Evolutionary conservation across 2,797 vertebrate species (phyloP).

Genomic region (Dromococcyx pavoninus): DNA sequence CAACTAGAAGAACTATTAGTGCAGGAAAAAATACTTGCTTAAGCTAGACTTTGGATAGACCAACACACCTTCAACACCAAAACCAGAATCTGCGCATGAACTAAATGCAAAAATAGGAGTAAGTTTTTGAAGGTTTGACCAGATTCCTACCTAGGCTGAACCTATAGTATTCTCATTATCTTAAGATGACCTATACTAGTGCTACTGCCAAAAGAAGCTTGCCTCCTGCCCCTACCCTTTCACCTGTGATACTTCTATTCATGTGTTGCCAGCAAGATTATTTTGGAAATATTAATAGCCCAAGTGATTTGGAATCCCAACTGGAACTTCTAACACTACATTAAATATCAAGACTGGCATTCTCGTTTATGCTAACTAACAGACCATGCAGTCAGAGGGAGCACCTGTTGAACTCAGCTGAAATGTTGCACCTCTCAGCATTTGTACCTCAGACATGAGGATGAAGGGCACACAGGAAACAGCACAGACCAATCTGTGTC

Average conservation of each 20-base stretch:
- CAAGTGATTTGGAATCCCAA: not conserved
- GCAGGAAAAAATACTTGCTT: not conserved
- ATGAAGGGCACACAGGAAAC: not conserved
- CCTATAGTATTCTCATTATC: not conserved
- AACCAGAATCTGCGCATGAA: not conserved
- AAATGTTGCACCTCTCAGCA: not conserved
- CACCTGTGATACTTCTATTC: not conserved
- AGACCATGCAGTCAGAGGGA: not conserved
- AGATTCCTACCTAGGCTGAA: not conserved
- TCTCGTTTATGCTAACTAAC: not conserved
- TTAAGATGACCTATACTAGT: not conserved
- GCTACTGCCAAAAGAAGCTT: not conserved
- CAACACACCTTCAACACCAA: not conserved
- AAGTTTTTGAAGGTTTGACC: not conserved
- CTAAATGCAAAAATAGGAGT: not conserved
- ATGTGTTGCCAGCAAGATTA: not conserved
- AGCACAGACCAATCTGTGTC: not conserved
- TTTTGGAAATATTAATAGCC: not conserved
- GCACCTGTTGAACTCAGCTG: not conserved
- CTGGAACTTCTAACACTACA: not conserved
- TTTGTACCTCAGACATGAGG: not conserved
- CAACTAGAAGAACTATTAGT: not conserved
- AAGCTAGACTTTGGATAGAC: not conserved
- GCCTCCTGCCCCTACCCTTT: not conserved
- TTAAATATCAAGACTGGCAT: not conserved